Evolutionary conservation across 2,888 invertebrate species (phyloP).

Genomic region (Blomia tropicalis): DNA sequence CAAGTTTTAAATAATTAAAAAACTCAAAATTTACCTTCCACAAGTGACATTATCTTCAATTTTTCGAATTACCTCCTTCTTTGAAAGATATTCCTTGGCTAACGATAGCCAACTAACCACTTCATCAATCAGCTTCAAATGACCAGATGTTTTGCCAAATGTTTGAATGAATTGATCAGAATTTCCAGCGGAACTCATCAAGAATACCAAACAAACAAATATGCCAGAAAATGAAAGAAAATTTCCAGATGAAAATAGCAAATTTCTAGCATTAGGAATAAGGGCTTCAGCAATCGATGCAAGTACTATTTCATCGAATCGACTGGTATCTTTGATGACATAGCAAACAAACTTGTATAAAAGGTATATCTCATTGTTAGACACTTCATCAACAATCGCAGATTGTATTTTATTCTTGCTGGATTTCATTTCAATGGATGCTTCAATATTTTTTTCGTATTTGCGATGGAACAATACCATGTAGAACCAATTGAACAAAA

Average conservation of each 20-base stretch:
- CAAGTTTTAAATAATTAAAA: neutral
- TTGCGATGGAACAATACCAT: neutral
- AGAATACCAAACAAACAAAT: conserved; percentile 57
- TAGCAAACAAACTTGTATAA: conserved; percentile 34
- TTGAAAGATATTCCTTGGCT: conserved; percentile 44
- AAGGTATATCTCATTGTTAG: neutral
- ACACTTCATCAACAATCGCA: neutral
- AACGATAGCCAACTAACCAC: conserved; percentile 56
- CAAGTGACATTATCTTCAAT: conserved; percentile 40
- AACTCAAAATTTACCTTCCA: conserved; percentile 35
- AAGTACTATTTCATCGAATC: conserved; percentile 41
- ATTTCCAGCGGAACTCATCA: conserved; percentile 47
- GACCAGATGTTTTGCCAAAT: conserved; percentile 62
- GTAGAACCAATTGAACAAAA: conserved; percentile 42
- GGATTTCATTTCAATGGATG: conserved; percentile 27
- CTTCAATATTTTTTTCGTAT: neutral
- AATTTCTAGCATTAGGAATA: conserved; percentile 54
- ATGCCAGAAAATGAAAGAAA: conserved; percentile 54
- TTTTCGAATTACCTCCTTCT: conserved; percentile 45
- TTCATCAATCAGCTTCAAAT: conserved; percentile 61
- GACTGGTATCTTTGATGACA: conserved; percentile 40
- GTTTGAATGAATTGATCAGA: neutral
- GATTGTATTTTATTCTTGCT: neutral
- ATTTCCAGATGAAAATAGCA: conserved; percentile 47
- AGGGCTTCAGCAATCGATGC: conserved; percentile 45